Evolutionary conservation across 2,797 vertebrate species (phyloP), one percentile per base, ranked within the genome.

Genomic region (Cynodonichthys magdalenae): DNA sequence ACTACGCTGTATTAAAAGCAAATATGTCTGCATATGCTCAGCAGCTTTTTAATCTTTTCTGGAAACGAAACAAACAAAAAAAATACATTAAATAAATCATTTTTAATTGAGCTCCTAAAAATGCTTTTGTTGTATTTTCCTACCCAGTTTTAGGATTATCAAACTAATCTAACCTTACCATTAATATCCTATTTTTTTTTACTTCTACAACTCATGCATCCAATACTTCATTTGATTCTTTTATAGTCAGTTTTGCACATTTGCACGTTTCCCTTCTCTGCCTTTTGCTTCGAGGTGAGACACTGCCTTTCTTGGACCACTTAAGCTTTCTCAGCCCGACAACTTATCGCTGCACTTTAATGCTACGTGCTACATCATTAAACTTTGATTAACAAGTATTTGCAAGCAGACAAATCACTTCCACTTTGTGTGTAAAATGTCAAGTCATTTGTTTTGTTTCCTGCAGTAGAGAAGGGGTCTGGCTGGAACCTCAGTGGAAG

Each of bases 381-480:
- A 59, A 28, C 28, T 48, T 51, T 54, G 54, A 59, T 70, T 63
- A 73, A 63, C 28, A 45, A 29, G 48, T 52, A 29, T 58, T 66
- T 53, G 15, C 17, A 46, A 27, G 24, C 53, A 41, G 53, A 80
- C 24, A 66, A 45, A 62, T 66, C 44, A 50, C 15, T n/a, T 62
- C 15, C 19, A 28, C 9, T 58, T 48, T 42, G 53, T 20, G 54
- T 39, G 12, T 55, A 28, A 28, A 59, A 34, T 31, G 24, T 7
- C 29, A 46, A 49, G 11, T 24, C 6, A 2, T 24, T 6, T 24
- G 19, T 42, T 48, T 36, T 4, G 15, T 52, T 45, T 34, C 50
- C n/a, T 0, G 9, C 46, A 10, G 6, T 5, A 42, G 53, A 68
- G 44, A 74, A 55, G 47, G 42, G 3, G 24, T 53, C 15, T 24